These are phyloP conservation scores for Salvelinus fontinalis DNA, from an alignment of 2,113 vertebrate species.

Conservation along the genomic window DNA sequence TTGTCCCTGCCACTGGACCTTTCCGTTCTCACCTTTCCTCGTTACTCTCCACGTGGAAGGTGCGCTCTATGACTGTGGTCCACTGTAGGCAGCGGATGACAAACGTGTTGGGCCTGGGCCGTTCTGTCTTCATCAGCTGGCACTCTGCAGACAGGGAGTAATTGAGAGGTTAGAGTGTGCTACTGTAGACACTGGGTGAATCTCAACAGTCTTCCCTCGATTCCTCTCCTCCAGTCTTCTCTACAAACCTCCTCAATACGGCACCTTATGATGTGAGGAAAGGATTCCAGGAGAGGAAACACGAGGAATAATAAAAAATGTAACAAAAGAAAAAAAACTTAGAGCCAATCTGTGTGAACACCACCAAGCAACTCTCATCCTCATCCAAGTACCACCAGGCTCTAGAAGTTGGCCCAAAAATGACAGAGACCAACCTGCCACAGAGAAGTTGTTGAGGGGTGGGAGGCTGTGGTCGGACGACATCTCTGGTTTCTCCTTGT, in stretches of 20 bases:
- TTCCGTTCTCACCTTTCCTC: constrained; percentile 80
- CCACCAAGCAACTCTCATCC: not conserved
- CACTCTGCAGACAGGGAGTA: constrained; percentile 65
- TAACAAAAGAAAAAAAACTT: too few species aligned
- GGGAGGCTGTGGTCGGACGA: constrained; percentile 80
- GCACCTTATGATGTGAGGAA: too few species aligned
- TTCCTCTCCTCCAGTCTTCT: too few species aligned
- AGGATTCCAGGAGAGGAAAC: too few species aligned
- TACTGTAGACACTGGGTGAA: too few species aligned
- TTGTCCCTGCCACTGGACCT: not conserved
- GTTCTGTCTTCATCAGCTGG: constrained; percentile 86
- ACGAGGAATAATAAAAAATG: too few species aligned
- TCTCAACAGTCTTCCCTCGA: too few species aligned
- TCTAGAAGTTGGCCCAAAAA: too few species aligned
- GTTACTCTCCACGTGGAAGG: constrained; percentile 90
- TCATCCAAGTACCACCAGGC: too few species aligned
- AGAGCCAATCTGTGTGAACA: not conserved
- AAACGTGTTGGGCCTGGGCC: constrained; percentile 90
- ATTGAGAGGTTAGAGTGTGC: too few species aligned
- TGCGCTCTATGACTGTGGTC: constrained; percentile 94
- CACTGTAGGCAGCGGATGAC: constrained; percentile 95
- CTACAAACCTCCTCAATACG: too few species aligned
- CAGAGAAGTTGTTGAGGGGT: constrained; percentile 93
- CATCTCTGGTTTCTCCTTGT: constrained; percentile 89
- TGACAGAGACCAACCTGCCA: constrained; percentile 77